These are phyloP conservation scores for Cabera pusaria DNA, from an alignment of 2,888 invertebrate species.

Conservation along the genomic window DNA sequence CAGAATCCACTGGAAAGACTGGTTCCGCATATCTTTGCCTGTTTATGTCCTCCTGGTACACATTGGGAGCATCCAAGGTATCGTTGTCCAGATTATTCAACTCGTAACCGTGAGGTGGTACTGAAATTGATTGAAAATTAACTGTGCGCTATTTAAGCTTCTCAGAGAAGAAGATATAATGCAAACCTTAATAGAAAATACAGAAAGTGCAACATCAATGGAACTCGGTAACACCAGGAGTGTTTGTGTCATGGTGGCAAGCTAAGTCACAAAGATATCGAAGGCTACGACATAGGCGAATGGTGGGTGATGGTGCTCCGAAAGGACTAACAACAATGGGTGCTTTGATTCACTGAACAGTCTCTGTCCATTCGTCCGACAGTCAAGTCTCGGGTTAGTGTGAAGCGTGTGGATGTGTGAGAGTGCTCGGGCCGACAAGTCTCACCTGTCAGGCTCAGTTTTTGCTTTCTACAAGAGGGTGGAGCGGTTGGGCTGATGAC, in stretches of 20 bases:
- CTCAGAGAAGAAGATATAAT: conserved; percentile 11
- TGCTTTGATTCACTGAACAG: conserved; percentile 27
- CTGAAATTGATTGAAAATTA: conserved; percentile 47
- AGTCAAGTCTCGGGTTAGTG: conserved; percentile 33
- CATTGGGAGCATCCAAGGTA: conserved; percentile 84
- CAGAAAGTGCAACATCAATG: conserved; percentile 17
- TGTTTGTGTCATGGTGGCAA: conserved; percentile 21
- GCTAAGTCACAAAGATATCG: conserved; percentile 19
- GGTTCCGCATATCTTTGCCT: conserved; percentile 63
- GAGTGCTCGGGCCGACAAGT: conserved; percentile 51
- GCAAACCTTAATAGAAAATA: conserved; percentile 19
- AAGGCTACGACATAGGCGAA: conserved; percentile 25
- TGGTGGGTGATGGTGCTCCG: conserved; percentile 31
- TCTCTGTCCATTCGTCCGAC: conserved; percentile 25
- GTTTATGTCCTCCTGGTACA: conserved; percentile 73
- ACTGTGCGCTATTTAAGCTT: background rate
- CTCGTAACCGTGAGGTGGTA: conserved; percentile 86
- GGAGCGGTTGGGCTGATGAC: conserved; percentile 85
- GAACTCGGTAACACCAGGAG: conserved; percentile 7
- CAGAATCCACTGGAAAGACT: conserved; percentile 67
- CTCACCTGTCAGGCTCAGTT: conserved; percentile 87
- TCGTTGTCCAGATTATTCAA: conserved; percentile 86
- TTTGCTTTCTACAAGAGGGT: conserved; percentile 85
- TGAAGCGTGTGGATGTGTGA: conserved; percentile 33
- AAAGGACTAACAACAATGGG: conserved; percentile 33